Base-by-base conservation (phyloP, 2,888 invertebrate genomes). In the Amitus sp. region DNA sequence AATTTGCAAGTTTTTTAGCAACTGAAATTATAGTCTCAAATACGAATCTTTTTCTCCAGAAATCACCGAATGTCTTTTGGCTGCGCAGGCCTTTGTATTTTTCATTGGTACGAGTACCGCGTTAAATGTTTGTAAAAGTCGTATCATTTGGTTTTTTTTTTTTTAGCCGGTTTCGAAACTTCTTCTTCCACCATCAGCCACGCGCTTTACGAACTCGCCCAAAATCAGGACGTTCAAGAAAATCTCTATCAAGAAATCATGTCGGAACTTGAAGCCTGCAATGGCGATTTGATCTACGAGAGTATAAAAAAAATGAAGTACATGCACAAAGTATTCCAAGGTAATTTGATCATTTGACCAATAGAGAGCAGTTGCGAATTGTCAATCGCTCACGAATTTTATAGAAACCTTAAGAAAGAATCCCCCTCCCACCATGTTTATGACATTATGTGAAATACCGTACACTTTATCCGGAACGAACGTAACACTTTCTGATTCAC, bases 21-120 rank as follows among this genome's bases (percentile, higher is more conserved):
- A n/a, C n/a, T 19, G 18, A 17, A 40, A 18, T 33, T 3, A 33
- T 33, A n/a, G n/a, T 33, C 12, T 33, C n/a, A 7, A 15, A 4
- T 37, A n/a, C n/a, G n/a, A n/a, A n/a, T n/a, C n/a, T n/a, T n/a
- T n/a, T 15, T 30, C 47, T 67, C 6, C 62, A 79, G 78, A 73
- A 45, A 64, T 81, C 15, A 77, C 77, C n/a, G 1, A 77, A 82
- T 55, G 66, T 68, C 2, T 57, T 77, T 10, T 69, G 82, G 6
- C 74, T 79, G 2, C 80, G 83, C 82, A 84, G 49, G 75, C 80
- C 0, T 79, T 83, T 18, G 76, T 83, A 7, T 84, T 84, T 67
- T 82, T 84, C 54, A 20, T 81, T n/a, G n/a, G n/a, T n/a, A n/a
- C n/a, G n/a, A n/a, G n/a, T n/a, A n/a, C n/a, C n/a, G n/a, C n/a